Percentiles rank a stretch among this genome's conserved stretches.
Conservation (phyloP, 2,797 vertebrate species). For the Platyrinchus mystaceus region DNA sequence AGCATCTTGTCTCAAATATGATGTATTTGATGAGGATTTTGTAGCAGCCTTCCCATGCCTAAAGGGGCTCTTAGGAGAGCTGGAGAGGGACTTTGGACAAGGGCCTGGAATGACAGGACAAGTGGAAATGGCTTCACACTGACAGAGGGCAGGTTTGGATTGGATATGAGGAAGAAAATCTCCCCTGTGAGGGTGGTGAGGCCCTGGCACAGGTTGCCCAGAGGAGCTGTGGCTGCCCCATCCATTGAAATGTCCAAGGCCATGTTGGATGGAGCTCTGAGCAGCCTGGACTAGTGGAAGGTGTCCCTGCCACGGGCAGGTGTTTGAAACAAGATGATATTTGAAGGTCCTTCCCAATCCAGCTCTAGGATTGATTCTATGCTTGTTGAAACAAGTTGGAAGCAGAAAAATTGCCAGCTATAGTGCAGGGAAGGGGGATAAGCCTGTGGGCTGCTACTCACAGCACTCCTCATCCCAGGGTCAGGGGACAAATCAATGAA, state of each 20-base stretch:
- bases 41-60: neutral
- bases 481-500: neutral
- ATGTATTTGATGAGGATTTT: neutral
- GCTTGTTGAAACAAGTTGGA: neutral
- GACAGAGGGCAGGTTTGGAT: neutral
- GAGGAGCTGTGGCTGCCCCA: neutral
- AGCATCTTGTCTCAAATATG: neutral
- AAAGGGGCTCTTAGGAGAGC: neutral
- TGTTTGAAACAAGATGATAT: neutral
- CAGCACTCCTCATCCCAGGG: neutral
- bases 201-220: neutral
- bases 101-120: neutral
- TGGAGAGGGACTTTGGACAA: neutral
- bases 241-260: neutral
- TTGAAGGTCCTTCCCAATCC: neutral
- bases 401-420: neutral
- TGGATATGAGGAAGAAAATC: neutral
- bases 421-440: rapidly evolving
- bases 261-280: neutral
- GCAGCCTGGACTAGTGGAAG: neutral
- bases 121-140: neutral
- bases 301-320: neutral
- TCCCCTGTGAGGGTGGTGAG: neutral
- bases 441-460: neutral
- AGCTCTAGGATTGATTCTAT: neutral